Conservation (phyloP, 2,888 invertebrate species). For the Asteroscopus sphinx region DNA sequence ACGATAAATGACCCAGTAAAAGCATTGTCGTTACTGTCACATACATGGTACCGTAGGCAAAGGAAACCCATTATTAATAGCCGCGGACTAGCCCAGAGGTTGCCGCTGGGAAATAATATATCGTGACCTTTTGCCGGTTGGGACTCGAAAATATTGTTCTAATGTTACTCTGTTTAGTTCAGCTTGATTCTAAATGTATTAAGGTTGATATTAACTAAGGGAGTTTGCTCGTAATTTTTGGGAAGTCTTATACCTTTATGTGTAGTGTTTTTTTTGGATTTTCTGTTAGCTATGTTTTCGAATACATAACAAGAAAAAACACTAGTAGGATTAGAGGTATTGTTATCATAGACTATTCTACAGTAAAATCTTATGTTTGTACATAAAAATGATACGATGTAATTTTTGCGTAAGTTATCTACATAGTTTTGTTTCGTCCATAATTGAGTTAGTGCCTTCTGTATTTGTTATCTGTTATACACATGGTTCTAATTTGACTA, state of each 20-base stretch:
- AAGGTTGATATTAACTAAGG: constrained; percentile 20
- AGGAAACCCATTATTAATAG: constrained; percentile 85
- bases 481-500: no score
- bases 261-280: not conserved
- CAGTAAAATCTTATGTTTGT: no score
- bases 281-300: not conserved
- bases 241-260: not conserved
- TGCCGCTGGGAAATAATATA: constrained; percentile 76
- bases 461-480: no score
- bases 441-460: no score
- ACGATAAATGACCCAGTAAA: constrained; percentile 78
- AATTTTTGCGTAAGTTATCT: no score
- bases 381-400: no score
- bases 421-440: no score
- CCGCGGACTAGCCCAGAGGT: constrained; percentile 72
- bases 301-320: no score
- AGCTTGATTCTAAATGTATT: constrained; percentile 41
- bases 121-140: constrained; percentile 73
- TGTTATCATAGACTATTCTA: no score
- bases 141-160: constrained; percentile 58
- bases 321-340: no score
- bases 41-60: constrained; percentile 79
- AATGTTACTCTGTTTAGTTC: constrained; percentile 37
- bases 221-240: constrained; percentile 7
- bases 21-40: constrained; percentile 86